Evolutionary conservation across 2,113 vertebrate species (phyloP), one percentile per base, ranked within the genome.

Genomic region (Pyrgilauda ruficollis): DNA sequence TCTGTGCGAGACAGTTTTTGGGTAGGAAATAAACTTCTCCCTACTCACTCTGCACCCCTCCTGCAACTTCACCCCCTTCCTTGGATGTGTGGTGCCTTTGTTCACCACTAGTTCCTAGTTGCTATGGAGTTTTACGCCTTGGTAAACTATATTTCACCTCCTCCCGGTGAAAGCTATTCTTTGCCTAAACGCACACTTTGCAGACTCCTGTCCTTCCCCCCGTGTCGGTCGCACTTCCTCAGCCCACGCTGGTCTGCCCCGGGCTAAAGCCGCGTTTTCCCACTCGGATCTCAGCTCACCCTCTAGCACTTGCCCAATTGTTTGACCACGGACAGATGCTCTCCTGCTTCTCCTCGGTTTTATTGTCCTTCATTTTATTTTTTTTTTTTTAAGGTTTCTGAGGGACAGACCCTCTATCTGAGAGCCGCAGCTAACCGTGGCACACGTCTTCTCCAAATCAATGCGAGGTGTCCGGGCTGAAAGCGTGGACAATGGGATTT

Each of bases 401-500:
- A 89, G 46, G 78, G 75, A 52, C 56, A 77, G 82, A 37, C 35
- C n/a, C 59, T 59, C 79, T 77, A n/a, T 80, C 91, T 19, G 64
- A 77, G 90, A 70, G 72, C 88, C 3, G 50, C 91, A 37, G 92
- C 59, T 92, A 93, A 89, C 92, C 19, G 24, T 95, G 96, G 93
- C 96, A 97, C 95, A 96, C 95, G 93, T 95, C 95, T 96, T 80
- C 90, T 93, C 93, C 90, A 56, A 67, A 86, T 95, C 90, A 95
- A 90, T 94, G 82, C 55, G 93, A 88, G 75, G 52, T 94, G 92
- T 63, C 82, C 44, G 6, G 39, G 33, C 56, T 91, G 87, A 95
- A 93, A 81, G 93, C 92, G 64, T 95, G 96, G 81, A 96, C 96
- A 95, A 96, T 96, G 73, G 80, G 94, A 95, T 94, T 96, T 97